Percentiles rank a stretch among this genome's conserved stretches.
Evolutionary conservation across 2,113 vertebrate species (phyloP).

Genomic region (Atrichornis clamosus): DNA sequence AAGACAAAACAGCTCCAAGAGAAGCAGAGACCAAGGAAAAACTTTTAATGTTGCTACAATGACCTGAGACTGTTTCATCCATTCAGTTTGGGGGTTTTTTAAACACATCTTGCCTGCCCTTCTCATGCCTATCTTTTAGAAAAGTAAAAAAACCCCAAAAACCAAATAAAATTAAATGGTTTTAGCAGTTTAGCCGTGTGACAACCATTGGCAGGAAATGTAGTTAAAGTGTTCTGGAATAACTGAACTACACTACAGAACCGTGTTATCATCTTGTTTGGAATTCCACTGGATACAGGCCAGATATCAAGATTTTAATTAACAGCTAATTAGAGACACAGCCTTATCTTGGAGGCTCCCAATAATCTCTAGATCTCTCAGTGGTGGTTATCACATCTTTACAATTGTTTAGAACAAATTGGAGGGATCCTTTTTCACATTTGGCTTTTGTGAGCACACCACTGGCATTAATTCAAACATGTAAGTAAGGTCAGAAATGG

Average conservation of each 20-base stretch:
- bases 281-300: not conserved
- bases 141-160: not conserved
- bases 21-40: not conserved
- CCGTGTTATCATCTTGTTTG: not conserved
- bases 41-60: not conserved
- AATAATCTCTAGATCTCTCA: not conserved
- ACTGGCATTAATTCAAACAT: not conserved
- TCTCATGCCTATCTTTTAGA: not conserved
- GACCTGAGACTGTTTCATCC: not conserved
- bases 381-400: not conserved
- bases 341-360: not conserved
- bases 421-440: not conserved
- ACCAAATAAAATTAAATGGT: no score
- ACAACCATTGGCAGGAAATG: not conserved
- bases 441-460: not conserved
- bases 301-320: conserved; percentile 20
- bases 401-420: not conserved
- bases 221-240: not conserved
- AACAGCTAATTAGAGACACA: not conserved
- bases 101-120: not conserved
- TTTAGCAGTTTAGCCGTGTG: not conserved
- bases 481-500: not conserved
- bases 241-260: not conserved
- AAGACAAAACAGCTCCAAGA: not conserved
- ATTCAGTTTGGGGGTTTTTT: not conserved